A percentile compares a stretch with the other conserved stretches of the same genome.
Evolutionary conservation across 1,140 invertebrate species (phyloP).

Genomic region (Xylocopa sonorina): DNA sequence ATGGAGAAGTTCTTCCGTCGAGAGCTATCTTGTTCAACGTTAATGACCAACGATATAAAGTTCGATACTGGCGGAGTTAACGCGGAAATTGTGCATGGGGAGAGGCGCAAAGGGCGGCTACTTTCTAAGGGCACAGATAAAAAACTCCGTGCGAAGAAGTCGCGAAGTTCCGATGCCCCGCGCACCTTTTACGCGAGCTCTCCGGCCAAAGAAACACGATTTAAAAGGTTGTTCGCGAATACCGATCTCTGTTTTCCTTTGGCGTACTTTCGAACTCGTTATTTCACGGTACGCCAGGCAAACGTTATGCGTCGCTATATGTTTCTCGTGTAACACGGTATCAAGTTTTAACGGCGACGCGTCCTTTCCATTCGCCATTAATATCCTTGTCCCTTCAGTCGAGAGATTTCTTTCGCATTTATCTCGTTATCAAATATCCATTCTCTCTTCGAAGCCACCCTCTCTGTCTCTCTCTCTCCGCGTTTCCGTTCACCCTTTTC

Average conservation of each 20-base stretch:
- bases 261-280: not conserved
- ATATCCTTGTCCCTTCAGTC: not conserved
- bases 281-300: not conserved
- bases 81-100: constrained; percentile 31
- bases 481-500: not conserved
- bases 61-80: constrained; percentile 50
- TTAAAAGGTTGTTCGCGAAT: constrained; percentile 55
- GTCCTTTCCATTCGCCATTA: too few species aligned
- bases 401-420: not conserved
- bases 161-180: constrained; percentile 41
- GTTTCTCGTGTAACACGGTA: too few species aligned
- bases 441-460: not conserved
- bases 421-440: constrained; percentile 6
- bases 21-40: constrained; percentile 38
- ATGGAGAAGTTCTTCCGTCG: too few species aligned
- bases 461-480: too few species aligned
- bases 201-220: constrained; percentile 52
- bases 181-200: constrained; percentile 34
- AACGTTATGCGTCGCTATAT: not conserved
- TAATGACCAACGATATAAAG: constrained; percentile 58
- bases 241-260: not conserved
- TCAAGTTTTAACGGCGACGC: too few species aligned
- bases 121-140: not conserved
- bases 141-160: constrained; percentile 5
- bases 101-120: constrained; percentile 32